Base-by-base conservation (phyloP, 2,797 vertebrate species). In the Pogonophryne albipinna region DNA sequence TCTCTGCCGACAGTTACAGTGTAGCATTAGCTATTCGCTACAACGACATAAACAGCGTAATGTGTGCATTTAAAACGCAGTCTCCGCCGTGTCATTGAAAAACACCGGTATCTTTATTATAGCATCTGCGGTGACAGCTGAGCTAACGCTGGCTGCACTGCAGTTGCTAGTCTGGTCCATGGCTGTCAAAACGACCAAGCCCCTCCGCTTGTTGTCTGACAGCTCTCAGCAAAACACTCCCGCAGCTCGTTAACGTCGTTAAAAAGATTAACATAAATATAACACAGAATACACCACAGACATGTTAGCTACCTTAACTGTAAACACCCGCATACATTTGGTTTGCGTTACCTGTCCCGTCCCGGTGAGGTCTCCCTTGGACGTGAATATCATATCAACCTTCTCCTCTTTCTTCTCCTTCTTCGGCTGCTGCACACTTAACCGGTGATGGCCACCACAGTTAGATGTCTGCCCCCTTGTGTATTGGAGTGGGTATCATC, bases 61-160 rank as follows among this genome's bases (percentile, higher is more conserved):
- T 51, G 17, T 2, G 53, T 17, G 45, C 15, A 42, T 66, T 1
- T 10, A 8, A 66, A 31, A 66, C 45, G 58, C 60, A 13, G 72
- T 69, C 50, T 62, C 49, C 45, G 17, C 49, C 60, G 68, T 77
- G 80, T 74, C 74, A 38, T 64, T 81, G 61, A 52, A 62, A 77
- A 57, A 68, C 80, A 79, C 80, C 83, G 83, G 86, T 67, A 34
- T 72, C 69, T 53, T 71, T 72, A 53, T 80, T 80, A 57, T 66
- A 73, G 82, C 79, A 57, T 83, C 69, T 76, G 84, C 83, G 84
- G 76, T 85, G 85, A 89, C 90, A 92, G 91, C 85, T 85, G 89
- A 91, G 91, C 91, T 92, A 89, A 87, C 64, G 66, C 71, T 63
- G 88, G 79, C 86, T 91, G 89, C 92, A 85, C 58, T 90, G 90